Evolutionary conservation across 2,888 invertebrate genomes (phyloP).

Genomic region (Agrotis clavis): DNA sequence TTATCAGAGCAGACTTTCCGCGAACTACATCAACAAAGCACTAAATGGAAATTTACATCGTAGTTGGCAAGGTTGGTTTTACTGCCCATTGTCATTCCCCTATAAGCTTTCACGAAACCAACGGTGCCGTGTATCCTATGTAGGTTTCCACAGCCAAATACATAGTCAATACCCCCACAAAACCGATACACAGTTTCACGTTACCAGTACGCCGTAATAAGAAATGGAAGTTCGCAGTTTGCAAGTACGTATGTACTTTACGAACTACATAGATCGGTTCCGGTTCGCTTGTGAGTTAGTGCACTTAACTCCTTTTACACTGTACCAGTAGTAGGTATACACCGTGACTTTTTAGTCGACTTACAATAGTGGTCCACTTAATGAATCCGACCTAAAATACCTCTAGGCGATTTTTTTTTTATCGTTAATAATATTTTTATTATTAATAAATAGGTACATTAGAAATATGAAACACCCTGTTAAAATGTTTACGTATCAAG

Average conservation of each 20-base stretch:
- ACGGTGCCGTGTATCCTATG: background rate
- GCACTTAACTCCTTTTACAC: slow-evolving; percentile 56
- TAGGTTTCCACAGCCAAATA: too few relatives aligned
- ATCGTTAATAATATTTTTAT: too few relatives aligned
- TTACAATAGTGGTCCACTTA: too few relatives aligned
- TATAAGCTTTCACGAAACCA: background rate
- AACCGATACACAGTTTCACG: slow-evolving; percentile 32
- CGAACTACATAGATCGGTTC: slow-evolving; percentile 57
- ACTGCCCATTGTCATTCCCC: too few relatives aligned
- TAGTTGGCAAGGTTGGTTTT: background rate
- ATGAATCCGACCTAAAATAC: too few relatives aligned
- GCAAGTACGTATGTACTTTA: slow-evolving; percentile 53
- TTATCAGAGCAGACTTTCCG: too few relatives aligned
- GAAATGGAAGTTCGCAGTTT: slow-evolving; percentile 40
- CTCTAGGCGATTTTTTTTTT: too few relatives aligned
- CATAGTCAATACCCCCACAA: background rate
- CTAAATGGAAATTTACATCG: background rate
- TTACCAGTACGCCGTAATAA: slow-evolving; percentile 30
- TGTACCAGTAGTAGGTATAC: slow-evolving; percentile 13
- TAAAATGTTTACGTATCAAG: too few relatives aligned
- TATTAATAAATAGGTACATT: too few relatives aligned
- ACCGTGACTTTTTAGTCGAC: too few relatives aligned
- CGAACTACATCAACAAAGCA: too few relatives aligned
- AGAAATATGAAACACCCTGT: too few relatives aligned
- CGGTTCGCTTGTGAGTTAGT: slow-evolving; percentile 51